Base-by-base conservation (phyloP, 2,113 vertebrate species). In the Caranx ignobilis region DNA sequence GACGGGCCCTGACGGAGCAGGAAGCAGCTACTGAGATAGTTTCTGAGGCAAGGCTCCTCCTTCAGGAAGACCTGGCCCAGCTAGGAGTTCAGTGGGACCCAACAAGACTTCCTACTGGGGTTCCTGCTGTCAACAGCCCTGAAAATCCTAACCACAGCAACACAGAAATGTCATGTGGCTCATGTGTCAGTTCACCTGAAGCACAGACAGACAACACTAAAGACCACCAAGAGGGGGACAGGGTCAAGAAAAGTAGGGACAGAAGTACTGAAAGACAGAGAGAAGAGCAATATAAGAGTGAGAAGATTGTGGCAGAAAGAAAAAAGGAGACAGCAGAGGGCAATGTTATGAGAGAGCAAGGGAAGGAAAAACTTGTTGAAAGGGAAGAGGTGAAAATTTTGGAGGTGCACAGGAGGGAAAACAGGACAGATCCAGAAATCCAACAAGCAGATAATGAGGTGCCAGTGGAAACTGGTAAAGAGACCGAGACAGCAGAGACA, bases 1-100 rank as follows among this genome's bases (percentile, higher is more conserved):
- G 95, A 72, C 97, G 94, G 80, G 95, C 96, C 35, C 92, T 99
- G 83, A 97, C 96, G 0, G 97, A 97, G 87, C 93, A 91, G 35
- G 96, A 99, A 87, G 98, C 97, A 7, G 97, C 97, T 19, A 83
- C 86, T 0, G 82, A 96, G 71, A 96, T 99, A 1, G 96, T 99
- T 55, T 95, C 95, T 31, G 97, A 99, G 92, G 98, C 98, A 60
- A 94, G 91, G 80, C 81, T 87, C n/a, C 97, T 98, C 71, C 95
- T 99, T 60, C 96, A 95, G 89, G 94, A 97, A 83, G 98, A 99
- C 87, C 90, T 99, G 92, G 95, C 96, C 31, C 88, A 88, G 75
- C 93, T 99, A 83, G 98, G 98, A 64, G 93, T 99, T 6, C 94
- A 94, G 0, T 99, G 98, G 97, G 93, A 95, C 87, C 96, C 95